These are phyloP conservation scores for Leucophenga varia DNA, from an alignment of 1,140 invertebrate genomes.

Conservation along the genomic window DNA sequence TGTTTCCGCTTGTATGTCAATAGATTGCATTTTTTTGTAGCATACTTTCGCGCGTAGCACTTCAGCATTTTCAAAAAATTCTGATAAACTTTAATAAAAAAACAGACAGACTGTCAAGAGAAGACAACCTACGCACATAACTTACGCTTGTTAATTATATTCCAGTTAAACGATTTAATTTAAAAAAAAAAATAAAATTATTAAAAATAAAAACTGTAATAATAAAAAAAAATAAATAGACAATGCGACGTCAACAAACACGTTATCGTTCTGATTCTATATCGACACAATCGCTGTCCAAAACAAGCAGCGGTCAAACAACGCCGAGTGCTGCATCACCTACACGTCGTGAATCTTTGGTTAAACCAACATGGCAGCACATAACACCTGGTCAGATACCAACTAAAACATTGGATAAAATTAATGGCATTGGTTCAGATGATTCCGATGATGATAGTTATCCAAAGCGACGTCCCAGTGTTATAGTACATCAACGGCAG, in stretches of 20 bases:
- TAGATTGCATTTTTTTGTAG: too few relatives aligned
- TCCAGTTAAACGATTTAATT: too few relatives aligned
- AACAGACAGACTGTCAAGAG: too few relatives aligned
- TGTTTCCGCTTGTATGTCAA: too few relatives aligned
- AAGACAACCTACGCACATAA: too few relatives aligned
- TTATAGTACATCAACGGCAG: conserved; percentile 47
- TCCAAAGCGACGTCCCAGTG: conserved; percentile 43
- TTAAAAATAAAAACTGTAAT: too few relatives aligned
- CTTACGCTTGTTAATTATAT: too few relatives aligned
- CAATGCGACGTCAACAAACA: conserved; percentile 44
- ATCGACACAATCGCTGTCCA: conserved; percentile 26
- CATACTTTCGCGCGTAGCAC: too few relatives aligned
- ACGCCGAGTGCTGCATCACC: conserved; percentile 31
- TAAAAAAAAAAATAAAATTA: too few relatives aligned
- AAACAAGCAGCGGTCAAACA: conserved; percentile 13
- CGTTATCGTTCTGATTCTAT: conserved; percentile 46
- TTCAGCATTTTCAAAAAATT: too few relatives aligned
- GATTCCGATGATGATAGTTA: conserved; percentile 49
- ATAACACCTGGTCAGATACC: conserved; percentile 50
- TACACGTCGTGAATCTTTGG: conserved; percentile 45
- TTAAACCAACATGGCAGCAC: conserved; percentile 55
- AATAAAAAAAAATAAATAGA: too few relatives aligned
- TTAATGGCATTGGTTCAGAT: conserved; percentile 43
- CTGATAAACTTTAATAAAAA: too few relatives aligned
- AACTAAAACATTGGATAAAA: conserved; percentile 47